Percentiles rank a stretch among this genome's conserved stretches.
Evolutionary conservation across 1,140 invertebrate genomes (phyloP).

Genomic region (Halictus rubicundus): DNA sequence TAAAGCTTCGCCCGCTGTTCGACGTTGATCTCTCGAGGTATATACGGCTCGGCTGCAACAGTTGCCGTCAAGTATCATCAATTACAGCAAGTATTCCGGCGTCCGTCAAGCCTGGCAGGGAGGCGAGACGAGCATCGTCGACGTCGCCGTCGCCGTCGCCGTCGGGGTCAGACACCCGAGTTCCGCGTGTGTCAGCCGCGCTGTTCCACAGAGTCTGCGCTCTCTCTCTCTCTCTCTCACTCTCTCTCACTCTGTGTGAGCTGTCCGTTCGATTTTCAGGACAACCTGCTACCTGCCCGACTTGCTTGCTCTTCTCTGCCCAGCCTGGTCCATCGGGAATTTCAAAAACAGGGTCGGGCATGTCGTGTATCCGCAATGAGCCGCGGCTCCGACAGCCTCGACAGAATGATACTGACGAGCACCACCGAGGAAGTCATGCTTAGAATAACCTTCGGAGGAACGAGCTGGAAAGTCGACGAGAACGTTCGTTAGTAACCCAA

Average conservation of each 20-base stretch:
- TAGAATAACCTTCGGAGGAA: too few species aligned
- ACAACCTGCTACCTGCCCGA: not conserved
- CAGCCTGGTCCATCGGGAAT: constrained; percentile 23
- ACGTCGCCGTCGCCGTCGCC: not conserved
- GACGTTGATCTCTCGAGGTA: constrained; percentile 48
- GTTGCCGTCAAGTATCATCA: constrained; percentile 56
- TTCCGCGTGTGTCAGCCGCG: constrained; percentile 28
- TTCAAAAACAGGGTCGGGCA: constrained; percentile 34
- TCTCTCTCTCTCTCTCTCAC: not conserved
- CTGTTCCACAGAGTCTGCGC: not conserved
- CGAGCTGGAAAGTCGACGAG: too few species aligned
- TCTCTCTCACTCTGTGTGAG: not conserved
- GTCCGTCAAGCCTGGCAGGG: constrained; percentile 36
- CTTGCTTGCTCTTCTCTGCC: too few species aligned
- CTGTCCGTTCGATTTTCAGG: constrained; percentile 36
- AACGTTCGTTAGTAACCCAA: too few species aligned
- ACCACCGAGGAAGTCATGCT: too few species aligned
- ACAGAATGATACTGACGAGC: too few species aligned
- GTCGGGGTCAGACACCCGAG: constrained; percentile 6
- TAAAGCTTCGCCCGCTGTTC: constrained; percentile 24
- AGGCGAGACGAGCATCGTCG: not conserved
- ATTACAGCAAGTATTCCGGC: constrained; percentile 57
- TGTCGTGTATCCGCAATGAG: constrained; percentile 39
- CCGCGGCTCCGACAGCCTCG: too few species aligned
- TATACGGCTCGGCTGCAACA: constrained; percentile 50